These are phyloP conservation scores for Acridotheres tristis DNA, from an alignment of 2,797 vertebrate genomes.

Conservation along the genomic window DNA sequence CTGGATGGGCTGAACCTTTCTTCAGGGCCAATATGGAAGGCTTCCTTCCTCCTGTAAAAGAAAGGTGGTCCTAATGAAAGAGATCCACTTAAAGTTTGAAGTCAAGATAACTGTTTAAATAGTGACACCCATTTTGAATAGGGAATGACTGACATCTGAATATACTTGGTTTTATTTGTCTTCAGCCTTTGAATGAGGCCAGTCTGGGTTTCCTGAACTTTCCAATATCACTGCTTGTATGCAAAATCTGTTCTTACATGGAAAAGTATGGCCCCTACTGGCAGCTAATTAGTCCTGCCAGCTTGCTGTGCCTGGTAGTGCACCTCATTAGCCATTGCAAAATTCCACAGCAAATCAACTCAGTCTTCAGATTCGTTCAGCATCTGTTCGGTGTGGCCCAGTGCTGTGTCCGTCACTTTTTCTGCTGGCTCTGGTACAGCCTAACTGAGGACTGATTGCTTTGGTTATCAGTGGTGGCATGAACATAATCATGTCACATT, in stretches of 20 bases:
- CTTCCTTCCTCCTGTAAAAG: neutral
- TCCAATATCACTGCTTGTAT: neutral
- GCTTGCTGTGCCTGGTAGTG: constrained; percentile 24
- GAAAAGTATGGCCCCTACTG: constrained; percentile 44
- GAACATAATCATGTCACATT: constrained; percentile 17
- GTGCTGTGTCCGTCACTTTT: constrained; percentile 10
- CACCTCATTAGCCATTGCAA: constrained; percentile 53
- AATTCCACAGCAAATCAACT: constrained; percentile 40
- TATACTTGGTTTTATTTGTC: neutral
- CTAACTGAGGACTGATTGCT: constrained; percentile 50
- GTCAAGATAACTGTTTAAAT: neutral
- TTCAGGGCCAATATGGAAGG: neutral
- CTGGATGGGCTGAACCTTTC: neutral
- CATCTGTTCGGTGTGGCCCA: constrained; percentile 56
- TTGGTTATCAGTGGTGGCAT: constrained; percentile 29
- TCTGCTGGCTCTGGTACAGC: neutral
- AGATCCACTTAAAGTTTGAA: neutral
- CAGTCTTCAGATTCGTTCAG: constrained; percentile 10
- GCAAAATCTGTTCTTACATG: constrained; percentile 34
- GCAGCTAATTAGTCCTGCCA: constrained; percentile 36
- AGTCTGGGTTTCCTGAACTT: neutral
- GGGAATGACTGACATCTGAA: neutral
- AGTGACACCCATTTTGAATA: neutral
- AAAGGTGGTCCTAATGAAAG: neutral
- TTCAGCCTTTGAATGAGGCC: constrained; percentile 9